Conservation (phyloP, 2,113 vertebrate genomes). For the Platichthys stellatus region DNA sequence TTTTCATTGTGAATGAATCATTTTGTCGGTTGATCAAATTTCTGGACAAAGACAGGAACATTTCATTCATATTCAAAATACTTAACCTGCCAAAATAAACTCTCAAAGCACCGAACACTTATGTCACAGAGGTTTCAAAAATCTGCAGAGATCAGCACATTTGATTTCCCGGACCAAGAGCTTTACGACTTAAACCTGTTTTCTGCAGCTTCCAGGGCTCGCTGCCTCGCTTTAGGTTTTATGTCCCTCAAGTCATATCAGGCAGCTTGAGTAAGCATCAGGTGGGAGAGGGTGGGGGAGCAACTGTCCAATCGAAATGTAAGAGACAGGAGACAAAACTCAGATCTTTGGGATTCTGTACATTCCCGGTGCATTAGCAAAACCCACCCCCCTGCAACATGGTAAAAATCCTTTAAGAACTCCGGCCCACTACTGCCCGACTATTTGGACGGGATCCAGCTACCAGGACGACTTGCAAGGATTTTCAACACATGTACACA, state of each 20-base stretch:
- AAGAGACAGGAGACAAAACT: conserved; percentile 15
- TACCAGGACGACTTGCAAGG: not conserved
- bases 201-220: not conserved
- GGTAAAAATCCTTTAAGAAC: conserved; percentile 21
- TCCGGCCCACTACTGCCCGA: conserved; percentile 11
- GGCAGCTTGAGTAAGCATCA: conserved; percentile 16
- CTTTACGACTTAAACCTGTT: conserved; percentile 44
- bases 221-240: conserved; percentile 2
- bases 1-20: not conserved
- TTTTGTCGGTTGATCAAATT: not conserved
- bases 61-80: conserved; percentile 10
- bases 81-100: conserved; percentile 23
- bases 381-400: not conserved
- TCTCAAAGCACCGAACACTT: not conserved
- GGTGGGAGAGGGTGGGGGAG: not conserved
- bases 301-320: conserved; percentile 21
- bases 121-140: conserved; percentile 4
- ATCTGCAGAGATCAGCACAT: conserved; percentile 49
- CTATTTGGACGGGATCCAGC: conserved; percentile 26
- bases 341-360: conserved; percentile 23
- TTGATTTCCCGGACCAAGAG: conserved; percentile 6
- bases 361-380: conserved; percentile 38
- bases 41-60: not conserved
- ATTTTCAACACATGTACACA: conserved; percentile 10
- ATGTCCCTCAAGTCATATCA: conserved; percentile 38